Conservation (phyloP, 2,797 vertebrate genomes). For the Myotis planiceps region DNA sequence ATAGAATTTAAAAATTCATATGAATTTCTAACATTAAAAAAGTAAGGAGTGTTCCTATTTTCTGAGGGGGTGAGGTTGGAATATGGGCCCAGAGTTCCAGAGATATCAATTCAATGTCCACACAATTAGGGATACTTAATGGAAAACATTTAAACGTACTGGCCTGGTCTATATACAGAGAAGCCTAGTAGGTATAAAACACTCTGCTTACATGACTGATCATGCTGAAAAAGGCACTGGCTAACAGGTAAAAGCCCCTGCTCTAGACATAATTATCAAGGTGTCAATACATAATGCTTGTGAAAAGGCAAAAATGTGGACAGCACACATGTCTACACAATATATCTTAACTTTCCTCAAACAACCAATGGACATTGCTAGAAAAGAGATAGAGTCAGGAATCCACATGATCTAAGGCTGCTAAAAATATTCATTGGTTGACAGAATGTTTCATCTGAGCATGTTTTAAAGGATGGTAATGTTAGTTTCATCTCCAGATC, state of each 20-base stretch:
- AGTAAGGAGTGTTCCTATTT: neutral
- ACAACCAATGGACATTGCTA: neutral
- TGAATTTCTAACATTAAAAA: conserved; percentile 21
- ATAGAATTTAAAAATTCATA: neutral
- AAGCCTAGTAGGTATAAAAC: neutral
- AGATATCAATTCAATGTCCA: neutral
- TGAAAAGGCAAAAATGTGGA: neutral
- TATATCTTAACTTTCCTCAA: neutral
- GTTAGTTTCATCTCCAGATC: neutral
- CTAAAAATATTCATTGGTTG: neutral
- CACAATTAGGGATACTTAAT: neutral
- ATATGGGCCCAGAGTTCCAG: neutral
- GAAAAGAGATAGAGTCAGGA: neutral
- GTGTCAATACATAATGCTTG: neutral
- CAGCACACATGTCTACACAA: neutral
- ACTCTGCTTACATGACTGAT: neutral
- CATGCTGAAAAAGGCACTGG: neutral
- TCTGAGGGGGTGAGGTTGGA: neutral
- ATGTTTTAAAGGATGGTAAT: neutral
- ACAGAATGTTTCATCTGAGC: neutral
- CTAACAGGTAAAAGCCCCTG: neutral
- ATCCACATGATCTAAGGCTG: neutral
- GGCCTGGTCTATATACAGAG: neutral
- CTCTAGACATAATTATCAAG: neutral
- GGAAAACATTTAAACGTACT: neutral